These are phyloP conservation scores for Lucinisca nassula DNA, from an alignment of 2,888 invertebrate species.

Conservation along the genomic window DNA sequence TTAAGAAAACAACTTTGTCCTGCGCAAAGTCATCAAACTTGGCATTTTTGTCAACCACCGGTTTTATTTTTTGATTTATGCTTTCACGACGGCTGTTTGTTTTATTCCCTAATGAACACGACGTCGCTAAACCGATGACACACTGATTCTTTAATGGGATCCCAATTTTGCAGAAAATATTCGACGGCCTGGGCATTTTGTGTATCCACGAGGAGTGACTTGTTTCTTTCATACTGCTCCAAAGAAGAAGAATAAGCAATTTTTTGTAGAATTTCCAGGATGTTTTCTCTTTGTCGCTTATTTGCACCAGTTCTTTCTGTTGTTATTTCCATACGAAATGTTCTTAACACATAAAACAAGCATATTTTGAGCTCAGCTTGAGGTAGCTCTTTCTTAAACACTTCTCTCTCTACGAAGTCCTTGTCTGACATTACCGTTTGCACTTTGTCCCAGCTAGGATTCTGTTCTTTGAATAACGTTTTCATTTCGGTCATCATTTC, in stretches of 20 bases:
- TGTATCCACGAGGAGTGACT: not conserved
- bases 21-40: conserved; percentile 26
- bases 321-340: conserved; percentile 17
- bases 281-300: conserved; percentile 10
- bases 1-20: conserved; percentile 2
- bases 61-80: not conserved
- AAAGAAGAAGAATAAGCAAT: not conserved
- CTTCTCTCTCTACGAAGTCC: conserved; percentile 31
- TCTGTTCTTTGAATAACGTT: conserved; percentile 23
- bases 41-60: not conserved
- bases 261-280: conserved; percentile 16
- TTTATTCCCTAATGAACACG: not conserved
- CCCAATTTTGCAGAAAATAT: conserved; percentile 4
- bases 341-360: conserved; percentile 30
- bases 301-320: conserved; percentile 11
- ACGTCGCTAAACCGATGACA: not conserved
- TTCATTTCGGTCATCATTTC: conserved; percentile 18
- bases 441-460: conserved; percentile 19
- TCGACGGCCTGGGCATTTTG: not conserved
- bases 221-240: conserved; percentile 1
- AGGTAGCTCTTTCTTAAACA: not conserved
- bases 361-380: not conserved
- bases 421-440: not conserved
- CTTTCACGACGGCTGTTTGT: conserved; percentile 1
- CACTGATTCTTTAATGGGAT: conserved; percentile 16